phyloP scores from a whole-genome alignment of 2,888 invertebrate species.

The Leistus spinibarbis region DNA sequence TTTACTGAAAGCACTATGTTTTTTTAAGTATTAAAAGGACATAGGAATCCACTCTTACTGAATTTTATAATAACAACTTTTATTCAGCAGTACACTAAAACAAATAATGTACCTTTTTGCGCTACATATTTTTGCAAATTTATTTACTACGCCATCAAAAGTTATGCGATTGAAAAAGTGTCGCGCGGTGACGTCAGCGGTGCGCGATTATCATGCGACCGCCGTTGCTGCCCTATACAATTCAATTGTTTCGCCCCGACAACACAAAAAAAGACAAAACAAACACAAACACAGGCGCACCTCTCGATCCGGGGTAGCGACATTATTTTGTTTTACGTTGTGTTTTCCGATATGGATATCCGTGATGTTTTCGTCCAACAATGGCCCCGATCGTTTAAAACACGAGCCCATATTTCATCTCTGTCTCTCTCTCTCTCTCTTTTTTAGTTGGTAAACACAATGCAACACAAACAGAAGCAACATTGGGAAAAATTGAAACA shows the following conservation, averaged over 20 bases:
- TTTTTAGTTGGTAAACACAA: too few species aligned
- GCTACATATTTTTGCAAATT: background rate
- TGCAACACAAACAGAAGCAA: background rate
- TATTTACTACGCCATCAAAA: background rate
- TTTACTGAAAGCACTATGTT: too few species aligned
- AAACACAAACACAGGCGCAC: conserved; percentile 12
- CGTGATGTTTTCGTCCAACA: background rate
- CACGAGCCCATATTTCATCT: background rate
- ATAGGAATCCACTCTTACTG: too few species aligned
- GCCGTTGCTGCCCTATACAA: background rate
- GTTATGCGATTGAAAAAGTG: background rate
- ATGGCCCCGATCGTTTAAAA: background rate
- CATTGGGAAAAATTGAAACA: background rate
- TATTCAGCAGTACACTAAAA: background rate
- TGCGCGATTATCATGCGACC: background rate
- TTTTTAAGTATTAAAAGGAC: too few species aligned
- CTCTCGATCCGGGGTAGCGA: conserved; percentile 6
- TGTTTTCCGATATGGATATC: background rate
- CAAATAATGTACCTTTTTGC: background rate
- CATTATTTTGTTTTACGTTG: conserved; percentile 36
- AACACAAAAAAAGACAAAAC: background rate
- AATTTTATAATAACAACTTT: too few species aligned
- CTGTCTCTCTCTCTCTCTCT: background rate
- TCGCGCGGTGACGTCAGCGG: background rate
- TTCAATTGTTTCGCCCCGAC: background rate